Base-by-base conservation (phyloP, 1,140 invertebrate species). In the Lasioglossum baleicum region DNA sequence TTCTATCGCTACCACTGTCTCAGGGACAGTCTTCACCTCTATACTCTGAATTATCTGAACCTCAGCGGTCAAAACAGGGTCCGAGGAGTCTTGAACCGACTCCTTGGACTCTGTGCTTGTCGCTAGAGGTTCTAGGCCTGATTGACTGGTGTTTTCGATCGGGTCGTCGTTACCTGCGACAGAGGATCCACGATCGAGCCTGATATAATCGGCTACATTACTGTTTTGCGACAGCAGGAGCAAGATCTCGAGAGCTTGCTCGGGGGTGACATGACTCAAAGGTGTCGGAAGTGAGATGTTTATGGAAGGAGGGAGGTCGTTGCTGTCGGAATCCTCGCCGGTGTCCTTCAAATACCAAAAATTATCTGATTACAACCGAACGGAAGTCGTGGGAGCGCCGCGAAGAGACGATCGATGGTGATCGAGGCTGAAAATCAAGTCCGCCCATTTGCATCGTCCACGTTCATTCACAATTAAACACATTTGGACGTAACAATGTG, bases 331-430 rank as follows among this genome's bases (percentile, higher is more conserved):
- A 69, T 81, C 78, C 76, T 89, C 83, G 80, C 85, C 85, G 74
- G 87, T 88, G 71, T 85, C 91, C 91, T 93, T 93, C 83, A 90
- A 92, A 91, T 77, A 79, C 61, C 75, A 88, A 87, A 87, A 80
- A 81, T 66, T 2, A 20, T 17, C 44, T 48, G 5, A 42, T 48
- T 51, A 67, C 7, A 26, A n/a, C 20, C 6, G 7, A 58, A 58
- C 20, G 20, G 56, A 58, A 20, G 17, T 56, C 53, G 17, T n/a
- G 56, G n/a, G 8, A 1, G 7, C 1, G 6, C 7, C 15, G 31
- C 17, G 13, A 35, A 63, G n/a, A 48, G 44, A 48, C 44, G 44
- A 48, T 44, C 42, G 42, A 44, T 13, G 10, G 8, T 7, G 42
- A 44, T 13, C 44, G 8, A 48, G 44, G 44, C 11, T 48, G 44